Evolutionary conservation across 2,888 invertebrate genomes (phyloP), one percentile per base, ranked within the genome.

Genomic region (Scrobipalpa atriplicella): DNA sequence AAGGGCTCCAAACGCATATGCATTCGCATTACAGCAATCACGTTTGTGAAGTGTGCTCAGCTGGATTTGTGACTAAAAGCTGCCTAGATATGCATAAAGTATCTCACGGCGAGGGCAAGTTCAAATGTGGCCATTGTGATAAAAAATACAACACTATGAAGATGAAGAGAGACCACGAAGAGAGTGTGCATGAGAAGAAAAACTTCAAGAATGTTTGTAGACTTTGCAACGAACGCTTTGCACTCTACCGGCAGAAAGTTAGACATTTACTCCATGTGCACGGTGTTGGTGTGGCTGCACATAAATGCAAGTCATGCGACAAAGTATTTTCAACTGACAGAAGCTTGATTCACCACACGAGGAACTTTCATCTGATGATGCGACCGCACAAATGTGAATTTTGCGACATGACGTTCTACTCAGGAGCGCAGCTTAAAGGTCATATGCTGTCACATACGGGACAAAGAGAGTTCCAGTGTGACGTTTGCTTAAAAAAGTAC

Each of bases 401-500:
- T 2, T 75, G 75, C 21, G 70, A 69, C 11, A 71, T 65, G 68
- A 66, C 52, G 3, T 75, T 75, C 52, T 83, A 79, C 68, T 73
- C 77, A 1, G 77, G 79, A 62, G 75, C 75, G 8, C 84, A 84
- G 47, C 73, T 92, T 18, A 84, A 81, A 61, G 77, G 79, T n/a
- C 92, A 91, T 68, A 82, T 86, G 80, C 78, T 83, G 11, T 87
- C 83, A 39, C 91, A 92, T 70, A 81, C 84, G 0, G 85, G 81
- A 0, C 71, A 76, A 6, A 84, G 79, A 67, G 77, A 79, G 0
- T 84, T 77, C 64, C 76, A 82, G 29, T 92, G 92, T 66, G 75
- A 77, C 1, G 72, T 87, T 0, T 92, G 92, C 65, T 69, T 76
- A 0, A 90, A 89, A 68, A 68, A 71, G 0, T 85, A 75, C 67